Conservation (phyloP, 2,797 vertebrate genomes). For the Yasuhikotakia modesta region DNA sequence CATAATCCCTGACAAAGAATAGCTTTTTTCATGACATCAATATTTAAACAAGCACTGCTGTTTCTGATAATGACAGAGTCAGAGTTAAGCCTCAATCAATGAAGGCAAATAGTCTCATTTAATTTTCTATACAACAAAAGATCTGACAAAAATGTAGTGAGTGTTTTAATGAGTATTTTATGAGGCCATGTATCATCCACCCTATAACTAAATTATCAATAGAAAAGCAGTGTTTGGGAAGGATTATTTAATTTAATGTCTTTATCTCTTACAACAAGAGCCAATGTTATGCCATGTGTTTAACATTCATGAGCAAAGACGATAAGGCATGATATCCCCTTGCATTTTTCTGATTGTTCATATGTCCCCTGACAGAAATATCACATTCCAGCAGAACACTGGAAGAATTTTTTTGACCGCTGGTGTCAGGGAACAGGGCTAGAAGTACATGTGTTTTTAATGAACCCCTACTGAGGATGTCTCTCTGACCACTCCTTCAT, state of each 20-base stretch:
- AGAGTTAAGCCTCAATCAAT: conserved; percentile 54
- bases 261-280: background rate
- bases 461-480: conserved; percentile 17
- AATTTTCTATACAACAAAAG: conserved; percentile 14
- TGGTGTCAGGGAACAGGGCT: background rate
- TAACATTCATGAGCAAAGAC: background rate
- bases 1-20: conserved; percentile 61
- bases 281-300: background rate
- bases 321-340: background rate
- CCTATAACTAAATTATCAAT: background rate
- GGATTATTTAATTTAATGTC: background rate
- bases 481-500: background rate
- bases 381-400: conserved; percentile 10
- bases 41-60: conserved; percentile 56
- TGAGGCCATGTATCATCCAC: background rate
- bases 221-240: conserved; percentile 1
- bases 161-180: too few relatives aligned
- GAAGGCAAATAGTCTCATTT: conserved; percentile 41
- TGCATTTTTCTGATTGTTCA: background rate
- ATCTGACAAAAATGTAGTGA: conserved; percentile 1
- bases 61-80: conserved; percentile 57
- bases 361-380: conserved; percentile 5
- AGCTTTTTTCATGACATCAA: conserved; percentile 46
- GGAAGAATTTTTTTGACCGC: background rate
- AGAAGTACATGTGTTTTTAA: conserved; percentile 36